Percentiles rank a stretch among this genome's conserved stretches.
phyloP scores from a whole-genome alignment of 2,113 vertebrate genomes.

The Lethenteron reissneri region DNA sequence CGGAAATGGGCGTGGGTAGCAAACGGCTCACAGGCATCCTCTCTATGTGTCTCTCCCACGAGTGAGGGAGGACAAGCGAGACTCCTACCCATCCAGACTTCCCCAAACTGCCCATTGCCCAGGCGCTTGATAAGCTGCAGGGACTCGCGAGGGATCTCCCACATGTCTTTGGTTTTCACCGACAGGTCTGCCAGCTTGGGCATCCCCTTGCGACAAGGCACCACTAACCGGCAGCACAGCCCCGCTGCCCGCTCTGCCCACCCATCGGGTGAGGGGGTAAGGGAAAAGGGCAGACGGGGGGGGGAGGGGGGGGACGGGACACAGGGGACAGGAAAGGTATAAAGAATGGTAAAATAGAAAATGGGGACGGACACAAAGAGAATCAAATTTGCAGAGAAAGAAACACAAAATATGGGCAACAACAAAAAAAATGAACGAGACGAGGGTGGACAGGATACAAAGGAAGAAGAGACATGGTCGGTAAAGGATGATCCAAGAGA shows the following conservation, averaged over 20 bases:
- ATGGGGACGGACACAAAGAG: background rate
- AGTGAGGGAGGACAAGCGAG: too few relatives aligned
- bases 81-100: conserved; percentile 69
- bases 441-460: too few relatives aligned
- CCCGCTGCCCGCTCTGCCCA: conserved; percentile 45
- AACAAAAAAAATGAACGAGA: too few relatives aligned
- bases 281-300: conserved; percentile 17
- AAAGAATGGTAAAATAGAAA: conserved; percentile 2
- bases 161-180: conserved; percentile 79
- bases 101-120: conserved; percentile 75
- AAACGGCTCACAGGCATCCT: too few relatives aligned
- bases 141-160: conserved; percentile 72
- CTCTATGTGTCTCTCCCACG: too few relatives aligned
- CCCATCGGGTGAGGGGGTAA: conserved; percentile 10
- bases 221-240: conserved; percentile 55
- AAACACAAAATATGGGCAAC: background rate
- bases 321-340: conserved; percentile 9
- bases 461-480: too few relatives aligned
- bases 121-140: conserved; percentile 66
- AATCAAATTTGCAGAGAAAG: conserved; percentile 4
- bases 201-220: conserved; percentile 56
- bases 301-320: conserved; percentile 10
- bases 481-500: too few relatives aligned
- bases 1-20: too few relatives aligned
- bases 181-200: conserved; percentile 65